Evolutionary conservation across 1,140 invertebrate genomes (phyloP).

Genomic region (Gyrodactylus bullatarudis): DNA sequence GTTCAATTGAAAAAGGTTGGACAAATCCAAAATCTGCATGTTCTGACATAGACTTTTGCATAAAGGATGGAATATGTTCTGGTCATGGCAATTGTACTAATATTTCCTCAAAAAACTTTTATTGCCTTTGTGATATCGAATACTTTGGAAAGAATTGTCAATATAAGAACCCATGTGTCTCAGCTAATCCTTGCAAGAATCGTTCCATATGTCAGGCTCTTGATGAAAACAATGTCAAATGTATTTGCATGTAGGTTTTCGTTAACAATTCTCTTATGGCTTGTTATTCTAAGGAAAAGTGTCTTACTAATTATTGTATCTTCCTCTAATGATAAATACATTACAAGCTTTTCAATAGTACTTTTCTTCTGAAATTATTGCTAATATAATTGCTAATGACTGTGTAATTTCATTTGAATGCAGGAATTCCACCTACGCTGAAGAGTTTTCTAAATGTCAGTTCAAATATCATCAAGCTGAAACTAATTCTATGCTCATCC

Average conservation of each 20-base stretch:
- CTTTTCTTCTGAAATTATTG: too few species aligned
- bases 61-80: background rate
- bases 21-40: background rate
- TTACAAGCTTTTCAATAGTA: too few species aligned
- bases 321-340: too few species aligned
- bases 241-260: background rate
- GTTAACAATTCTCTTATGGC: too few species aligned
- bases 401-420: too few species aligned
- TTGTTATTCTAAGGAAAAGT: too few species aligned
- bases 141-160: background rate
- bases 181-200: background rate
- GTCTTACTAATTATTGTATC: too few species aligned
- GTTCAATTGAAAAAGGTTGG: background rate
- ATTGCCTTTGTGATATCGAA: background rate
- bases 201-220: background rate
- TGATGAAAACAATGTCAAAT: background rate
- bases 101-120: background rate
- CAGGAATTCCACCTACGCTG: too few species aligned
- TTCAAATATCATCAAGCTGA: background rate
- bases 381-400: too few species aligned
- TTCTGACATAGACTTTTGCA: background rate
- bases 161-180: background rate
- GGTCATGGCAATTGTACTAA: background rate
- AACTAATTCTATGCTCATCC: background rate
- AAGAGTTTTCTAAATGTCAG: background rate